These are phyloP conservation scores for Numida meleagris DNA, from an alignment of 2,113 vertebrate genomes.

Conservation along the genomic window DNA sequence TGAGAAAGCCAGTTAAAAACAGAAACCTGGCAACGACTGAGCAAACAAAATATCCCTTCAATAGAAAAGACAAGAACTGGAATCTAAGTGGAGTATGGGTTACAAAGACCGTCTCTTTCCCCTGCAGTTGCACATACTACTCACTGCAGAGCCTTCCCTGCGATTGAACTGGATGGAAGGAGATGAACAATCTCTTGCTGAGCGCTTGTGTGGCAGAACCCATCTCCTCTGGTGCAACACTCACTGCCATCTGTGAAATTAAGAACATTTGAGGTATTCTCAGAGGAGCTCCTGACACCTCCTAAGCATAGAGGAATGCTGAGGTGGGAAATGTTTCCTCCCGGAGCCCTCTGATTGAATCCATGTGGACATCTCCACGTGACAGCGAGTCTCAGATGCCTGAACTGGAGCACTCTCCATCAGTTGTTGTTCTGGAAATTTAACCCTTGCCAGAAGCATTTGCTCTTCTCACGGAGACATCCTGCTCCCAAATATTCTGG, in stretches of 20 bases:
- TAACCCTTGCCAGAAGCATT: neutral
- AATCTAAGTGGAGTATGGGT: accelerated
- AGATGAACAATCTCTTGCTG: neutral
- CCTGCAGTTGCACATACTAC: neutral
- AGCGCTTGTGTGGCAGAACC: slow-evolving; percentile 17
- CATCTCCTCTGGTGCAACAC: neutral
- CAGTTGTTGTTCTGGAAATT: neutral
- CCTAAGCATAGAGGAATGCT: neutral
- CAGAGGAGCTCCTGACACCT: neutral
- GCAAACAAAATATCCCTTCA: neutral
- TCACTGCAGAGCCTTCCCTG: neutral
- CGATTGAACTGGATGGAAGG: neutral
- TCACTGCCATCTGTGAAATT: slow-evolving; percentile 39
- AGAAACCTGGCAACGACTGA: neutral
- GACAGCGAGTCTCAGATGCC: neutral
- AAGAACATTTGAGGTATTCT: slow-evolving; percentile 4
- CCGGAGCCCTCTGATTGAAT: neutral
- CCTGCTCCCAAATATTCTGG: neutral
- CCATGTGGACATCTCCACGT: neutral
- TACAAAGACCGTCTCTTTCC: accelerated
- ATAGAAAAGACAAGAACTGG: neutral
- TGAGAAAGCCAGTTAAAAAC: neutral
- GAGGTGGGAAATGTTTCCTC: neutral
- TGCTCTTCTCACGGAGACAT: neutral
- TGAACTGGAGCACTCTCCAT: neutral